Percentiles rank a stretch among this genome's conserved stretches.
Conservation (phyloP, 2,797 vertebrate genomes). For the Sparidentex hasta region DNA sequence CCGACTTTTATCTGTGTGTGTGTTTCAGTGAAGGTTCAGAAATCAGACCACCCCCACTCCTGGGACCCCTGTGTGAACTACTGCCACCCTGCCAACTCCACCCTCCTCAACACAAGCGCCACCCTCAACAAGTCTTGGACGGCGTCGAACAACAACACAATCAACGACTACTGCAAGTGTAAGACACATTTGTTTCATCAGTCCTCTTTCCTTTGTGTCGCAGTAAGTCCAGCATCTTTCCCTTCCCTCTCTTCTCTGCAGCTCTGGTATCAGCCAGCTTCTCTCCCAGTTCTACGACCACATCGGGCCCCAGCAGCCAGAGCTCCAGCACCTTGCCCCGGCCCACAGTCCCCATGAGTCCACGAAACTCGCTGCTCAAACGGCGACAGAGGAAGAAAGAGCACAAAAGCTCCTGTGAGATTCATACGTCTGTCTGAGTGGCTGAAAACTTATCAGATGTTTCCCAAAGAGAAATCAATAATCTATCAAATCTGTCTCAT, state of each 20-base stretch:
- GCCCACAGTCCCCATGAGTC: constrained; percentile 93
- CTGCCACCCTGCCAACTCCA: constrained; percentile 89
- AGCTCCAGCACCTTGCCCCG: constrained; percentile 93
- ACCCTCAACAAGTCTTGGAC: constrained; percentile 93
- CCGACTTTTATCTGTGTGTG: constrained; percentile 13
- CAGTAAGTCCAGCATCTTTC: too few species aligned
- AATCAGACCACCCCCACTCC: constrained; percentile 93
- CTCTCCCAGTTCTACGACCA: constrained; percentile 90
- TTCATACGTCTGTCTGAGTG: neutral
- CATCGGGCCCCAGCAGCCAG: constrained; percentile 90
- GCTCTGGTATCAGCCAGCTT: constrained; percentile 94
- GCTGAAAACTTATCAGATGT: neutral
- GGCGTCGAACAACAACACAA: constrained; percentile 86
- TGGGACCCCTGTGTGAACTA: constrained; percentile 95
- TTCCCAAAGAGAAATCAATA: neutral
- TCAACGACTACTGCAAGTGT: constrained; percentile 96
- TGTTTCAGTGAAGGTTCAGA: constrained; percentile 93
- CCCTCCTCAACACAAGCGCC: constrained; percentile 88
- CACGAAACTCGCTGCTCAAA: constrained; percentile 92
- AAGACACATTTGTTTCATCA: constrained; percentile 42
- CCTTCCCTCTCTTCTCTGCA: constrained; percentile 54
- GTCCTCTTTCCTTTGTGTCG: neutral
- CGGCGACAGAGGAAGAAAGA: constrained; percentile 94
- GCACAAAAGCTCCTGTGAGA: constrained; percentile 94
- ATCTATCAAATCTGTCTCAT: too few species aligned